These are phyloP conservation scores for Yponomeuta evonymella DNA, from an alignment of 2,888 invertebrate genomes.

Conservation along the genomic window DNA sequence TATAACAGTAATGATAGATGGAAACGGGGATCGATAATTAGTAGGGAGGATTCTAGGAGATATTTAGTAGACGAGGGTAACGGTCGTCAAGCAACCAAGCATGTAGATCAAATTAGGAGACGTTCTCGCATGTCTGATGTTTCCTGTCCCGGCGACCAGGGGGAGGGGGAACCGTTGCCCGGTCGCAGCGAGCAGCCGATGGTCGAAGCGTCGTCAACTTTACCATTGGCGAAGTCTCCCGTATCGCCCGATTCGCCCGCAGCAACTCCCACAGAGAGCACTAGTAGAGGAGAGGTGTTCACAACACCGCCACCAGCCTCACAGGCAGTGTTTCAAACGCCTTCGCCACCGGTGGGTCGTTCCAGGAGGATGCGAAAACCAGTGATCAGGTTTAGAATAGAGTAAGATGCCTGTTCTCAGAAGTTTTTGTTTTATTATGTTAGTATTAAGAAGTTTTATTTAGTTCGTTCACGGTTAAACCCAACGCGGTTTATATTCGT, in stretches of 20 bases:
- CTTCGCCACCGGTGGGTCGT: not conserved
- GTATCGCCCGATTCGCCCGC: not conserved
- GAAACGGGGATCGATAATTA: not conserved
- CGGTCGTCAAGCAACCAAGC: slow-evolving; percentile 5
- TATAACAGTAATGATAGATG: not conserved
- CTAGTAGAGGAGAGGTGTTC: too few species aligned
- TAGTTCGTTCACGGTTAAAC: too few species aligned
- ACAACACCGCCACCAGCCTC: too few species aligned
- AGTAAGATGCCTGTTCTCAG: too few species aligned
- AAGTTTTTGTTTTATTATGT: too few species aligned
- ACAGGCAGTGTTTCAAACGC: not conserved
- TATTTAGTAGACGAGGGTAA: not conserved
- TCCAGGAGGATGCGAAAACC: not conserved
- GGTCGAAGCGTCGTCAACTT: not conserved
- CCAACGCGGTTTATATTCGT: too few species aligned
- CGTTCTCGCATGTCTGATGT: not conserved
- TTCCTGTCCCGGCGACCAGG: not conserved
- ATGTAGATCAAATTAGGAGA: slow-evolving; percentile 8
- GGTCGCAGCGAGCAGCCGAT: too few species aligned
- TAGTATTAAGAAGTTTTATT: too few species aligned
- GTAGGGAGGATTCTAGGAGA: not conserved
- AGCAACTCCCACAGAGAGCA: not conserved
- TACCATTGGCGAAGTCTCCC: not conserved
- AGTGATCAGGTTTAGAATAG: not conserved
- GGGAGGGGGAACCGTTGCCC: not conserved